Evolutionary conservation across 1,140 invertebrate species (phyloP), one percentile per base, ranked within the genome.

Genomic region (Pachypeltis micranthus): DNA sequence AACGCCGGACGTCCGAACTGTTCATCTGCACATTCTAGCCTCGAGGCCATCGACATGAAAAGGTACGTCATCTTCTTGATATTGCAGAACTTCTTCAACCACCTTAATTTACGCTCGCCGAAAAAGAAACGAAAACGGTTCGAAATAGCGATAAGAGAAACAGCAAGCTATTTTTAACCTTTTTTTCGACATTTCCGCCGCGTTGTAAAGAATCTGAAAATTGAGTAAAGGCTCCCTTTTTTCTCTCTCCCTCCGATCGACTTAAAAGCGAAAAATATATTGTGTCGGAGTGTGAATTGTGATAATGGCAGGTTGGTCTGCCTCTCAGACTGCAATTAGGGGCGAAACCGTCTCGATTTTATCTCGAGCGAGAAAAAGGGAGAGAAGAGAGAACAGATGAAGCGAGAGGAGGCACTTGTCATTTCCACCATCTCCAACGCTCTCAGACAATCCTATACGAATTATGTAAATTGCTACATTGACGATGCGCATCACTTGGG

Each of bases 401-500:
- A 39, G 31, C 7, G 7, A 7, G 31, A 39, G 31, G 16, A 7
- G 7, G 47, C 23, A 51, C 47, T 51, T 51, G 47, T 51, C 47
- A 51, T 51, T 51, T 51, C 19, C 47, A 51, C 47, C 7, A 51
- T 51, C 47, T 51, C 47, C 19, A n/a, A n/a, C n/a, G n/a, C n/a
- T n/a, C n/a, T n/a, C n/a, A 21, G 21, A 51, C 47, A 51, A 51
- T 51, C 47, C 47, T 21, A 51, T 51, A 51, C 47, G 47, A 51
- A 51, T 51, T 51, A 51, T 51, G 47, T 51, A 51, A 51, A 51
- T 51, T 51, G 47, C 47, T 51, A 21, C 47, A 51, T 51, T 51
- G 47, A 51, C 47, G 47, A 51, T 51, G 47, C 47, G 47, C 47
- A 51, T 51, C 47, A 51, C 47, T 51, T 51, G 47, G 47, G 47